These are phyloP conservation scores for Sceliomorpha sp. DNA, from an alignment of 2,888 invertebrate genomes.

Conservation along the genomic window DNA sequence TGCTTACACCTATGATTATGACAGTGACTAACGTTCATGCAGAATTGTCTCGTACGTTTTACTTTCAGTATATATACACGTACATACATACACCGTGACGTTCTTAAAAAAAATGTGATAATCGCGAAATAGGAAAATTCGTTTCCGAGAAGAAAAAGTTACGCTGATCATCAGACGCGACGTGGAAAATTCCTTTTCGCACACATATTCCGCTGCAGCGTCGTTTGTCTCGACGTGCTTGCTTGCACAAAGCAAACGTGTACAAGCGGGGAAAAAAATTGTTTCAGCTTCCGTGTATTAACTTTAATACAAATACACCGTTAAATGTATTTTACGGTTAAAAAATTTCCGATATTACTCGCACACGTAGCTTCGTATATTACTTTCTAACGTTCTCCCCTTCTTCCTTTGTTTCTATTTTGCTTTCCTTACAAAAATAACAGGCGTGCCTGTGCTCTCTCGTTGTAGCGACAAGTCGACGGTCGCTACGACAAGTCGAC, in stretches of 20 bases:
- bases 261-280: neutral
- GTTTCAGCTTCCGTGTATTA: neutral
- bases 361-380: slow-evolving; percentile 11
- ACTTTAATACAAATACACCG: slow-evolving; percentile 9
- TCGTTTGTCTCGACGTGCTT: neutral
- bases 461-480: slow-evolving; percentile 54
- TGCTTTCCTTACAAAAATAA: slow-evolving; percentile 53
- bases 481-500: too few relatives aligned
- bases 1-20: slow-evolving; percentile 52
- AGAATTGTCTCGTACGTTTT: too few relatives aligned
- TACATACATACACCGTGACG: slow-evolving; percentile 9
- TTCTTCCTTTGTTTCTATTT: slow-evolving; percentile 22
- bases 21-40: slow-evolving; percentile 48
- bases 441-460: slow-evolving; percentile 56
- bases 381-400: slow-evolving; percentile 28
- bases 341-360: slow-evolving; percentile 9
- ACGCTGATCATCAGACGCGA: slow-evolving; percentile 5
- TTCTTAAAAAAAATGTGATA: slow-evolving; percentile 30
- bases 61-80: slow-evolving; percentile 44
- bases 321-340: neutral
- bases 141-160: slow-evolving; percentile 13
- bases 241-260: slow-evolving; percentile 6
- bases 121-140: slow-evolving; percentile 24
- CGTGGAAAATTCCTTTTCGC: slow-evolving; percentile 6
- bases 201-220: neutral